A percentile compares a stretch with the other conserved stretches of the same genome.
Conservation (phyloP, 2,113 vertebrate species). For the Lophochroa leadbeateri region DNA sequence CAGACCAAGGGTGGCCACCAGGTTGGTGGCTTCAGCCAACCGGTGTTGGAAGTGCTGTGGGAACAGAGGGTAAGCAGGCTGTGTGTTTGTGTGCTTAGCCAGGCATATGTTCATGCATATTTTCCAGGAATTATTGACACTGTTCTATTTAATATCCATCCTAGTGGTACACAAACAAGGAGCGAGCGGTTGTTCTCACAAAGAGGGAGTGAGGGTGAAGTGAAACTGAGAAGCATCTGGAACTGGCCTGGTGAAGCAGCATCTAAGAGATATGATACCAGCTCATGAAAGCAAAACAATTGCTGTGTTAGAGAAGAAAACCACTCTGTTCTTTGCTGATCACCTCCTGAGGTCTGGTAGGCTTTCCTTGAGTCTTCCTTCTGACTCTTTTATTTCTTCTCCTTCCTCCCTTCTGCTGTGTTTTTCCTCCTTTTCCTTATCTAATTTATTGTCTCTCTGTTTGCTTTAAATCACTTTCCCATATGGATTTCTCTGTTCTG, state of each 20-base stretch:
- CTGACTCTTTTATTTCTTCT: neutral
- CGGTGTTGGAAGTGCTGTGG: neutral
- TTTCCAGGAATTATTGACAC: slow-evolving; percentile 49
- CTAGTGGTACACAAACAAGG: slow-evolving; percentile 9
- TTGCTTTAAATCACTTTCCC: slow-evolving; percentile 36
- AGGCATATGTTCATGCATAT: neutral
- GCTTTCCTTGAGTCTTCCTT: neutral
- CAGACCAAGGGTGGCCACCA: neutral
- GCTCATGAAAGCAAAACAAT: slow-evolving; percentile 37
- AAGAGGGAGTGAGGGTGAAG: slow-evolving; percentile 6
- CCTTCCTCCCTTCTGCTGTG: neutral
- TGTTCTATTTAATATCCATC: slow-evolving; percentile 65
- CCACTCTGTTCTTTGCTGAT: slow-evolving; percentile 14
- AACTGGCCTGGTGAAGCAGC: slow-evolving; percentile 17
- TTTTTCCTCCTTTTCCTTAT: slow-evolving; percentile 26
- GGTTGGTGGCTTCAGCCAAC: neutral
- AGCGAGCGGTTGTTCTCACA: neutral
- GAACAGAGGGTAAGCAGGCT: neutral
- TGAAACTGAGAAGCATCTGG: slow-evolving; percentile 54
- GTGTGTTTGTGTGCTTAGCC: neutral
- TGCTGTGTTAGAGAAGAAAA: slow-evolving; percentile 23
- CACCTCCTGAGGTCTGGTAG: slow-evolving; percentile 3
- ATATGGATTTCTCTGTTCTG: slow-evolving; percentile 12
- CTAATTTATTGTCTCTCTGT: slow-evolving; percentile 33
- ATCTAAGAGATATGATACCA: slow-evolving; percentile 44